A percentile compares a stretch with the other conserved stretches of the same genome.
Evolutionary conservation across 2,113 vertebrate genomes (phyloP).

Genomic region (Cettia cetti): DNA sequence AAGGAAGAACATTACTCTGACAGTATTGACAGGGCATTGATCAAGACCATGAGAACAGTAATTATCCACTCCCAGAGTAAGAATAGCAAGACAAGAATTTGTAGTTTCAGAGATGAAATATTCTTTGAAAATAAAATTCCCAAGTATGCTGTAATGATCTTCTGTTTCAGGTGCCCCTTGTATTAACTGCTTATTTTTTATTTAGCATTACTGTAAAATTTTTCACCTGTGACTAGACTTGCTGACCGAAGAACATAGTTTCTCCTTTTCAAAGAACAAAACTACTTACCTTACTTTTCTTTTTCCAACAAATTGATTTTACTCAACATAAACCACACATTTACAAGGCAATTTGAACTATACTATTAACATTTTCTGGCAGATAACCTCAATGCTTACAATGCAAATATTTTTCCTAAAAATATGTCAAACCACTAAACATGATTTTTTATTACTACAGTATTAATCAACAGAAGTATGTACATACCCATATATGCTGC

Average conservation of each 20-base stretch:
- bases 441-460: neutral
- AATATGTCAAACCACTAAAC: neutral
- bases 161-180: neutral
- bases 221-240: neutral
- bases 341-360: neutral
- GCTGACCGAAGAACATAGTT: neutral
- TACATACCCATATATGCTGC: slow-evolving; percentile 97
- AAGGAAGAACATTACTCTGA: neutral
- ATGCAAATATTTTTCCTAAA: neutral
- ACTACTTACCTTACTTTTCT: neutral
- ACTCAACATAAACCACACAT: neutral
- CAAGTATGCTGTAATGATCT: neutral
- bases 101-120: neutral
- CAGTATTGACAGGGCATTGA: neutral
- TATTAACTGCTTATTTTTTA: neutral
- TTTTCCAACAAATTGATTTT: neutral
- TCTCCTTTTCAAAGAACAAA: neutral
- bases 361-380: neutral
- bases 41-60: neutral
- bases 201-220: neutral
- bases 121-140: neutral
- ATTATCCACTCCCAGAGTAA: neutral
- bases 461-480: neutral
- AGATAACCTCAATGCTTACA: neutral
- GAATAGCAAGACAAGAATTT: neutral